Conservation (phyloP, 2,888 invertebrate genomes). For the Thereva unica region DNA sequence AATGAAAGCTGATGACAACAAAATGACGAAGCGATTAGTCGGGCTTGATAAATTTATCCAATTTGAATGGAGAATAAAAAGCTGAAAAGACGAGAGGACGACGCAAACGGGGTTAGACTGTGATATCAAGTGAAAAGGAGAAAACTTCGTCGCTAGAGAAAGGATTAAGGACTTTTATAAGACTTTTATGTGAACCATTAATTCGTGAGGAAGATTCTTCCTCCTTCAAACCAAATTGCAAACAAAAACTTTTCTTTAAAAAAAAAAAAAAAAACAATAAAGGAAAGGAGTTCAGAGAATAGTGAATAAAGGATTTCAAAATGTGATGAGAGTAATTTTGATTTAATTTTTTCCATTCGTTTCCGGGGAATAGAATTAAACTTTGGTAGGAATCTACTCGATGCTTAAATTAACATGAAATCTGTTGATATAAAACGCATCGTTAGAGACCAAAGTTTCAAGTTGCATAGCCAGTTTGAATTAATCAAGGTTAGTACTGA, state of each 20-base stretch:
- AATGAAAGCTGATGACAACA: constrained; percentile 36
- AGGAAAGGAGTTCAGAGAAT: no score
- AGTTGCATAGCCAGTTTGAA: no score
- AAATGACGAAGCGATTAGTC: constrained; percentile 36
- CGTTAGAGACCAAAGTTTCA: no score
- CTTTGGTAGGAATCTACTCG: no score
- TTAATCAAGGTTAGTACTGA: no score
- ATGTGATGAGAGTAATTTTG: no score
- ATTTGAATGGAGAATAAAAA: constrained; percentile 34
- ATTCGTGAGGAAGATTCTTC: constrained; percentile 7
- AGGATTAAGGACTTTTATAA: constrained; percentile 24
- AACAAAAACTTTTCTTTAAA: constrained; percentile 7
- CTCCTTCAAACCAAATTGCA: background rate
- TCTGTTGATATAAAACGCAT: no score
- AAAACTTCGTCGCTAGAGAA: constrained; percentile 3
- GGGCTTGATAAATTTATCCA: constrained; percentile 35
- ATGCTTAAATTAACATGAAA: no score
- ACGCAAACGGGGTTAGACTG: constrained; percentile 12
- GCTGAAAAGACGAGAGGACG: constrained; percentile 6
- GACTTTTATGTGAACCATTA: constrained; percentile 28
- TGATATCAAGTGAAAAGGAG: constrained; percentile 25
- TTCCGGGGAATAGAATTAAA: no score
- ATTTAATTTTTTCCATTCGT: no score
- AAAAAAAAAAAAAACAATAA: no score
- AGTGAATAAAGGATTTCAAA: no score